These are phyloP conservation scores for Polypterus senegalus DNA, from an alignment of 2,113 vertebrate genomes.

Conservation along the genomic window DNA sequence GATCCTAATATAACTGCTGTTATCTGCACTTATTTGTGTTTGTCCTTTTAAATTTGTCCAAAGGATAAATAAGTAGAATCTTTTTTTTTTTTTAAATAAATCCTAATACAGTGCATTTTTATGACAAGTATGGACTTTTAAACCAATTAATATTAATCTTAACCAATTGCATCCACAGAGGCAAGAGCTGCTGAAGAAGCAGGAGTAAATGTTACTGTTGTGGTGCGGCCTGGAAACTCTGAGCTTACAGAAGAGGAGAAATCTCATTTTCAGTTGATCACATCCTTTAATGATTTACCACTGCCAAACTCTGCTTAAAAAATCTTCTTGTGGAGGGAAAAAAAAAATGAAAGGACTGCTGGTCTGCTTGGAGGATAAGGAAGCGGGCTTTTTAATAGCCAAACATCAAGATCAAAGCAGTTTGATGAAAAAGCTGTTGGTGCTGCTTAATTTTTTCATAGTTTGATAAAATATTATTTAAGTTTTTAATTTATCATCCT, in stretches of 20 bases:
- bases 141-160: background rate
- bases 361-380: background rate
- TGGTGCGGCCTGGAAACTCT: slow-evolving; percentile 80
- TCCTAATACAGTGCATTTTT: background rate
- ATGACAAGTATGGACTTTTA: too few species aligned
- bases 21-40: too few species aligned
- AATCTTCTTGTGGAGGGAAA: background rate
- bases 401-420: background rate
- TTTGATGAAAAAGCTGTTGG: too few species aligned
- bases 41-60: too few species aligned
- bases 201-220: slow-evolving; percentile 67
- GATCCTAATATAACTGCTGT: too few species aligned
- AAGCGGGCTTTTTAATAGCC: background rate
- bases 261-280: slow-evolving; percentile 63
- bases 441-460: too few species aligned
- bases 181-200: slow-evolving; percentile 79
- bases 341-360: background rate
- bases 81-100: background rate
- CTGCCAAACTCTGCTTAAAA: slow-evolving; percentile 51
- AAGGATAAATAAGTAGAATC: too few species aligned
- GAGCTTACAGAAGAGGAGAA: slow-evolving; percentile 83
- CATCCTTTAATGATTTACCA: slow-evolving; percentile 72
- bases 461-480: slow-evolving; percentile 15
- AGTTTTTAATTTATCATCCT: background rate
- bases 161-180: slow-evolving; percentile 45